These are phyloP conservation scores for Halisarca cf. caerulea DNA, from an alignment of 37 sponge, comb jelly and placozoan species.

Conservation along the genomic window DNA sequence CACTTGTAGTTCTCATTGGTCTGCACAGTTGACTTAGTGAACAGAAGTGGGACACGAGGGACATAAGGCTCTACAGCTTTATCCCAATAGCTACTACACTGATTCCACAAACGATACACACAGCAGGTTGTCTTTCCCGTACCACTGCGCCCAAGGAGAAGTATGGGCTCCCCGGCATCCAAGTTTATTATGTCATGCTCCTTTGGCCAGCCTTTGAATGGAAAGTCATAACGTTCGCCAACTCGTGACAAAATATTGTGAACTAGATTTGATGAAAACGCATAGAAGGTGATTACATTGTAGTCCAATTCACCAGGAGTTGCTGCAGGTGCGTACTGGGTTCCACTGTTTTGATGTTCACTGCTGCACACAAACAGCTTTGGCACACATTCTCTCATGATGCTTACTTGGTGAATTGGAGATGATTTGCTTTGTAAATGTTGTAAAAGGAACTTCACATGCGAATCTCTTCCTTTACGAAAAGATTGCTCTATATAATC, in stretches of 20 bases:
- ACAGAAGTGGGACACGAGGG: conserved; percentile 7
- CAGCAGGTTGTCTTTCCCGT: conserved; percentile 90
- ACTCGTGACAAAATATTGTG: conserved; percentile 42
- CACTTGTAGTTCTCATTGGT: background rate
- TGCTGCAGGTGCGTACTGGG: conserved; percentile 51
- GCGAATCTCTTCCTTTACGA: background rate
- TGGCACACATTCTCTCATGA: background rate
- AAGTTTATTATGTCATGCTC: conserved; percentile 78
- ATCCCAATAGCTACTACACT: conserved; percentile 64
- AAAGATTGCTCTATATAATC: conserved; percentile 54
- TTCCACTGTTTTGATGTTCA: background rate
- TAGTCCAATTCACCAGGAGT: conserved; percentile 53
- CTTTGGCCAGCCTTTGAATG: conserved; percentile 63
- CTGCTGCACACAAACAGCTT: conserved; percentile 7
- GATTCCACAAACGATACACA: conserved; percentile 73
- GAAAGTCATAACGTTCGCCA: conserved; percentile 48
- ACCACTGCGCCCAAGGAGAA: conserved; percentile 83
- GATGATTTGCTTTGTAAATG: background rate
- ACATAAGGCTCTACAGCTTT: conserved; percentile 29
- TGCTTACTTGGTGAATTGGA: background rate
- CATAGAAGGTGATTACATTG: conserved; percentile 62
- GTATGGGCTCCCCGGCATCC: conserved; percentile 33
- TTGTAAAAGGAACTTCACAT: background rate
- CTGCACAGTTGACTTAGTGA: background rate
- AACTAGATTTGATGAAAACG: conserved; percentile 40